Percentiles rank a stretch among this genome's conserved stretches.
phyloP scores from a whole-genome alignment of 1,140 invertebrate species.

The Phymastichus coffea region DNA sequence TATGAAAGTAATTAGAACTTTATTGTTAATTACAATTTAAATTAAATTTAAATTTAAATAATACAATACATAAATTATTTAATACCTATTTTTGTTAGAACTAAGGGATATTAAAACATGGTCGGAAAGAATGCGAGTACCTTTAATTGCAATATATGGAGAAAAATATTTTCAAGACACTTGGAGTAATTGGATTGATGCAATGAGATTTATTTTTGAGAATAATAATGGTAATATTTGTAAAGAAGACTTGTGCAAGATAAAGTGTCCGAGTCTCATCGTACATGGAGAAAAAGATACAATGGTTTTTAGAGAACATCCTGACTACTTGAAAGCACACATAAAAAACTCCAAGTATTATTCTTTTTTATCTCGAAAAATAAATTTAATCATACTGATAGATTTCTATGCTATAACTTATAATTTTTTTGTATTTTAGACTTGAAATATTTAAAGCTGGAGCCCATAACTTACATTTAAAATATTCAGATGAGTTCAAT shows the following conservation, averaged over 20 bases:
- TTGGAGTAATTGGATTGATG: constrained; percentile 75
- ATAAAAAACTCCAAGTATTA: constrained; percentile 67
- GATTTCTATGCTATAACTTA: neutral
- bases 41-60: neutral
- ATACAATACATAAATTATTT: neutral
- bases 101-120: constrained; percentile 72
- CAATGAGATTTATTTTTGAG: constrained; percentile 60
- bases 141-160: constrained; percentile 75
- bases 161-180: constrained; percentile 68
- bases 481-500: constrained; percentile 79
- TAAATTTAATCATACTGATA: neutral
- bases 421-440: constrained; percentile 7
- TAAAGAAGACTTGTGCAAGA: constrained; percentile 61
- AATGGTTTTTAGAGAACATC: constrained; percentile 72
- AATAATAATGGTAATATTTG: constrained; percentile 72
- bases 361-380: constrained; percentile 11
- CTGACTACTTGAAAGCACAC: constrained; percentile 67
- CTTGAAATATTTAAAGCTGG: constrained; percentile 8
- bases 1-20: constrained; percentile 65
- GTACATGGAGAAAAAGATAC: constrained; percentile 81
- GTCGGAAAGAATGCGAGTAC: constrained; percentile 75
- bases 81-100: constrained; percentile 37
- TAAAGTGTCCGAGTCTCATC: constrained; percentile 75
- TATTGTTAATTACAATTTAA: too few species aligned
- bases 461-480: constrained; percentile 78